Evolutionary conservation across 1,140 invertebrate genomes (phyloP).

Genomic region (Bombyx mandarina): DNA sequence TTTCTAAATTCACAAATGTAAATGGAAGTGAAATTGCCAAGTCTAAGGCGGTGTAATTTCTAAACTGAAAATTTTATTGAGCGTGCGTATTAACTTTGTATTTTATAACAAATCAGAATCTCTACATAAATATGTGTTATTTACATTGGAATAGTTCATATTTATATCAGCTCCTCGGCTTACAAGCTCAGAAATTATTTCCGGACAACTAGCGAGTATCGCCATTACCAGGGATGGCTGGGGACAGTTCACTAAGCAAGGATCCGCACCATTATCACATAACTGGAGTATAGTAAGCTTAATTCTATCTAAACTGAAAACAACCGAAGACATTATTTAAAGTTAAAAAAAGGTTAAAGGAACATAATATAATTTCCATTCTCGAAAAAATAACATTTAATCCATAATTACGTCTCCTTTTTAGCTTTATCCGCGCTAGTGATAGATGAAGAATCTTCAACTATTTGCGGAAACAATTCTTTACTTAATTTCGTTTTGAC

Average conservation of each 20-base stretch:
- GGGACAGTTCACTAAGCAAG: conserved; percentile 52
- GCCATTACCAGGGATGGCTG: conserved; percentile 60
- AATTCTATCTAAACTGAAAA: conserved; percentile 25
- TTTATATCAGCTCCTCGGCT: conserved; percentile 52
- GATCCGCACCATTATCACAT: conserved; percentile 57
- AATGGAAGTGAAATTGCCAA: conserved; percentile 46
- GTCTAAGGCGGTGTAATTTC: conserved; percentile 52
- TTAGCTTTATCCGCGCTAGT: conserved; percentile 24
- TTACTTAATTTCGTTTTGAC: conserved; percentile 36
- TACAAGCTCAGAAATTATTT: conserved; percentile 49
- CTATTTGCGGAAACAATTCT: conserved; percentile 22
- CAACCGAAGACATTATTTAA: conserved; percentile 8
- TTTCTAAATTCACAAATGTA: conserved; percentile 36
- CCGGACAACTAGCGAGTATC: conserved; percentile 36
- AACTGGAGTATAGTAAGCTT: conserved; percentile 52
- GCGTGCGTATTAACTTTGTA: background rate
- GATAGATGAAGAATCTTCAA: conserved; percentile 22
- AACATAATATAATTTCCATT: background rate
- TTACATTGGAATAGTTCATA: conserved; percentile 37
- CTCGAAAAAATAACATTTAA: conserved; percentile 1
- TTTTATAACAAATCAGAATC: background rate
- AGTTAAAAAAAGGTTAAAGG: background rate
- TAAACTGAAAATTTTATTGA: conserved; percentile 21
- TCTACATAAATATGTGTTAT: conserved; percentile 1
- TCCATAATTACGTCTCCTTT: conserved; percentile 25